Evolutionary conservation across 2,888 invertebrate genomes (phyloP).

Genomic region (Drosophila algonquin): DNA sequence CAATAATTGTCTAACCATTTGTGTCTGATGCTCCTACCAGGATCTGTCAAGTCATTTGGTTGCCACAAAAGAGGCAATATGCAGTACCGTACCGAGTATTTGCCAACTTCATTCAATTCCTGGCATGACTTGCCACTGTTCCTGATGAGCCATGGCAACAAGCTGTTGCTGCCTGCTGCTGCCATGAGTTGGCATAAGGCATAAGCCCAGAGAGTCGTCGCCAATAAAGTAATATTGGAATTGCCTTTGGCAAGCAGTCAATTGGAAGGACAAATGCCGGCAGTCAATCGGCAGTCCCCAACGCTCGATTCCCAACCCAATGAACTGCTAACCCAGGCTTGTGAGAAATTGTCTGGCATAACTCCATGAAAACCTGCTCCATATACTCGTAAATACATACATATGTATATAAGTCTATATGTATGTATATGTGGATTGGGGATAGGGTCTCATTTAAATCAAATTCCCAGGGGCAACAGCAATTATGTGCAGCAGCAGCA

Average conservation of each 20-base stretch:
- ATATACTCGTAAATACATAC: background rate
- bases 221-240: slow-evolving; percentile 35
- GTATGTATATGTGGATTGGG: background rate
- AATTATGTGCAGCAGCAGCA: slow-evolving; percentile 36
- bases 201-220: background rate
- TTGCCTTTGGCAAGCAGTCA: slow-evolving; percentile 40
- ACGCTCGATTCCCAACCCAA: slow-evolving; percentile 6
- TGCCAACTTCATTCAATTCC: slow-evolving; percentile 49
- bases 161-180: slow-evolving; percentile 45
- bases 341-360: slow-evolving; percentile 37
- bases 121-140: slow-evolving; percentile 53
- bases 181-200: slow-evolving; percentile 30
- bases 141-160: slow-evolving; percentile 48
- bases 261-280: slow-evolving; percentile 17
- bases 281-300: background rate
- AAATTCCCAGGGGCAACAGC: slow-evolving; percentile 42
- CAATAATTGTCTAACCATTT: slow-evolving; percentile 52
- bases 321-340: slow-evolving; percentile 30
- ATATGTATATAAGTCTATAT: background rate
- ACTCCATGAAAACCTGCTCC: background rate
- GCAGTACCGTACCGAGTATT: slow-evolving; percentile 8
- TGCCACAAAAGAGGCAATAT: slow-evolving; percentile 3
- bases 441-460: slow-evolving; percentile 28
- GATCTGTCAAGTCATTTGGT: slow-evolving; percentile 55
- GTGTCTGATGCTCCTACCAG: slow-evolving; percentile 6